phyloP scores from a whole-genome alignment of 2,113 vertebrate species.

The Dinomys branickii region DNA sequence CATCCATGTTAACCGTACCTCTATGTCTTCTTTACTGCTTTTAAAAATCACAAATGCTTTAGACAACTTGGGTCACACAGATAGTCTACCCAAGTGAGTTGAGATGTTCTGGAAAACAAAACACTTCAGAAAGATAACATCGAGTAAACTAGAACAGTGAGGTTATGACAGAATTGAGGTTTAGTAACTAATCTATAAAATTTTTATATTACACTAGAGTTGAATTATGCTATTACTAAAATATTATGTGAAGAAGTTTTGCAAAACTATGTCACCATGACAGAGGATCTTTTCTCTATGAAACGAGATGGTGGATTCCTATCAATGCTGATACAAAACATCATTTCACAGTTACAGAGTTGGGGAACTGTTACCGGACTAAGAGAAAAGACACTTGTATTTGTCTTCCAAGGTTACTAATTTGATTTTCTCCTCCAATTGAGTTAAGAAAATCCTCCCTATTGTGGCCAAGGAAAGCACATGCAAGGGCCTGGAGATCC shows the following conservation, averaged over 20 bases:
- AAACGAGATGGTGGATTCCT: not conserved
- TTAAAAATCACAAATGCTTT: not conserved
- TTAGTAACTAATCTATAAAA: not conserved
- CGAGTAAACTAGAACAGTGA: not conserved
- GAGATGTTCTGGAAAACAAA: slow-evolving; percentile 12
- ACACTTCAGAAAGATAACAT: not conserved
- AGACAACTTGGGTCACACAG: not conserved
- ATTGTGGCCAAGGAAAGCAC: not conserved
- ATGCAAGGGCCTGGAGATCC: fast-evolving
- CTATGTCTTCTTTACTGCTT: not conserved
- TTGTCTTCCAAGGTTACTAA: not conserved
- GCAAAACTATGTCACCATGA: not conserved
- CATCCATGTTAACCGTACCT: not conserved
- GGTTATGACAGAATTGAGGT: not conserved
- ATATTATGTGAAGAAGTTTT: not conserved
- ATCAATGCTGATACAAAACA: not conserved
- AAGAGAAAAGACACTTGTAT: not conserved
- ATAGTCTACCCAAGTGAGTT: not conserved
- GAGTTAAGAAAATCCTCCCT: not conserved
- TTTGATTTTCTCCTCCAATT: not conserved
- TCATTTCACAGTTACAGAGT: not conserved
- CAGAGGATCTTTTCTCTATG: not conserved
- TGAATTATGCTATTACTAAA: not conserved
- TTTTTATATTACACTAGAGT: not conserved
- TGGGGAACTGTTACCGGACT: not conserved